phyloP scores from a whole-genome alignment of 2,797 vertebrate genomes.

The Sebastes paucispinis region DNA sequence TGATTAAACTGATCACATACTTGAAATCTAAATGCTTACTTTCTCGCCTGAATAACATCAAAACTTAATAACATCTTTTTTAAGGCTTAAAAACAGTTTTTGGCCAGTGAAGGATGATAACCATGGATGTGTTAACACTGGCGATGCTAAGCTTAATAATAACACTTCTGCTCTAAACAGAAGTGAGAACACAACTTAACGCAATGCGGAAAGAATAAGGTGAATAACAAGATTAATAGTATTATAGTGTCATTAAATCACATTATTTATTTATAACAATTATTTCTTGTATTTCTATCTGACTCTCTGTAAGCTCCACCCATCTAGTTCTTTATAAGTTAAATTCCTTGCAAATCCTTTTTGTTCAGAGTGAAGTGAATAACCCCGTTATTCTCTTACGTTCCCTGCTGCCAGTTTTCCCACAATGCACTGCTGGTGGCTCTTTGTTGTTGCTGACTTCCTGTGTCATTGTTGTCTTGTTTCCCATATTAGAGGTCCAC shows the following conservation, averaged over 20 bases:
- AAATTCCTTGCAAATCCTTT: background rate
- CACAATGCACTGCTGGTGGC: background rate
- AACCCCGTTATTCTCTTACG: background rate
- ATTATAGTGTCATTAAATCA: too few relatives aligned
- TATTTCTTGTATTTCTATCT: background rate
- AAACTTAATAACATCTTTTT: too few relatives aligned
- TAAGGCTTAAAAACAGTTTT: too few relatives aligned
- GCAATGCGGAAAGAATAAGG: too few relatives aligned
- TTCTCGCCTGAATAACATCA: too few relatives aligned
- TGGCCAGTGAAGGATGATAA: fast-evolving
- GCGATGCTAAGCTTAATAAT: too few relatives aligned
- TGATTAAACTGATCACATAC: fast-evolving
- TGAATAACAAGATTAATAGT: too few relatives aligned
- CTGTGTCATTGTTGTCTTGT: background rate
- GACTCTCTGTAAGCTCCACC: conserved; percentile 30
- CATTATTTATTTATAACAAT: too few relatives aligned
- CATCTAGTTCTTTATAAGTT: background rate
- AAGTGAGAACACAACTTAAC: too few relatives aligned
- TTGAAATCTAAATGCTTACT: fast-evolving
- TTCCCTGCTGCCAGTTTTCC: background rate
- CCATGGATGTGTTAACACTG: fast-evolving
- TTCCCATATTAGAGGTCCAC: conserved; percentile 84
- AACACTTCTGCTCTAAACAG: fast-evolving
- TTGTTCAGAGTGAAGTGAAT: background rate
- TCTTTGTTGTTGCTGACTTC: conserved; percentile 21